Evolutionary conservation across 2,113 vertebrate species (phyloP).

Genomic region (Pipa parva): DNA sequence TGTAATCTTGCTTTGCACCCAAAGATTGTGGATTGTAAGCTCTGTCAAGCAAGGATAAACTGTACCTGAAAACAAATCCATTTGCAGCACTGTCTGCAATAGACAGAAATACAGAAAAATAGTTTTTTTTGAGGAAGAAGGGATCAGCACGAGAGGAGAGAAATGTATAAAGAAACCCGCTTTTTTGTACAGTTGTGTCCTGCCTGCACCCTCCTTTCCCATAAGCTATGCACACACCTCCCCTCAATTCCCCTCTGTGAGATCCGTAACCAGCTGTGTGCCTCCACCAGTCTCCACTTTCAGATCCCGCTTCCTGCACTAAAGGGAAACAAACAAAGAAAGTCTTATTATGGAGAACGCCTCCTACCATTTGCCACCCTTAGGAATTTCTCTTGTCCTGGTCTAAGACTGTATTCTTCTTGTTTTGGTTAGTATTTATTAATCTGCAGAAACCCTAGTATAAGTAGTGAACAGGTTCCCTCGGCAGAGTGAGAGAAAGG

Average conservation of each 20-base stretch:
- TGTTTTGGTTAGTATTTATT: neutral
- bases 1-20: no score
- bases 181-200: no score
- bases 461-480: no score
- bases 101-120: no score
- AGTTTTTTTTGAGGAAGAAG: no score
- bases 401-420: neutral
- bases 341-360: neutral
- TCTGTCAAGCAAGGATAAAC: no score
- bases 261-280: neutral
- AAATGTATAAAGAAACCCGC: no score
- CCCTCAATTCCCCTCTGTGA: neutral
- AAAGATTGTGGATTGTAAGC: no score
- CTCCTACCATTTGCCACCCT: neutral
- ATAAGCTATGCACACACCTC: neutral
- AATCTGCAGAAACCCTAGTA: neutral
- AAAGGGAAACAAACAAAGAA: constrained; percentile 8
- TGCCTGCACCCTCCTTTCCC: neutral
- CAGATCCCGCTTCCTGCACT: neutral
- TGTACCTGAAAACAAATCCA: no score
- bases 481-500: no score
- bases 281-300: neutral
- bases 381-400: neutral
- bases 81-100: no score
- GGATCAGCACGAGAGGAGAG: no score